Conservation (phyloP, 1,140 invertebrate species). For the Bombus cullumanus region DNA sequence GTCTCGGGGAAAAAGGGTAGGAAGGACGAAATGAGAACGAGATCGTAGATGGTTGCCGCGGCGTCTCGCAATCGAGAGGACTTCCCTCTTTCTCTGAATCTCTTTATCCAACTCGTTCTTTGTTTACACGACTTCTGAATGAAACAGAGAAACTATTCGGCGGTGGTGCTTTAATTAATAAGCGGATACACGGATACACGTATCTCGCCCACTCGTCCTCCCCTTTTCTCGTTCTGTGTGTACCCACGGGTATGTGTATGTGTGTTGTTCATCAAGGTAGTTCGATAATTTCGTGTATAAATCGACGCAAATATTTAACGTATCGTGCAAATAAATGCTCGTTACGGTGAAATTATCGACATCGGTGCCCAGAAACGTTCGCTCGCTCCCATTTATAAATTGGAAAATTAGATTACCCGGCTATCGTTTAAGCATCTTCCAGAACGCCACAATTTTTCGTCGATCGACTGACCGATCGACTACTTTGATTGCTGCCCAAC, state of each 20-base stretch:
- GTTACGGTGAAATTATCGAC: constrained; percentile 21
- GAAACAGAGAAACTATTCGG: constrained; percentile 13
- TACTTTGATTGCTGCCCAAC: background rate
- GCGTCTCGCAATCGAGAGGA: background rate
- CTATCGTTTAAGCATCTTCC: background rate
- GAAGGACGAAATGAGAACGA: constrained; percentile 29
- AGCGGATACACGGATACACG: constrained; percentile 12
- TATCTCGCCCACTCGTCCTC: background rate
- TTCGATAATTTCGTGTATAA: constrained; percentile 24
- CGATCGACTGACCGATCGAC: constrained; percentile 10
- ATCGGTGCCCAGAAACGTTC: background rate
- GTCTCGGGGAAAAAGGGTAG: background rate
- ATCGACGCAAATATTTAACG: constrained; percentile 33
- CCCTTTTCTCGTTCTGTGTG: background rate
- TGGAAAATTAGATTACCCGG: background rate
- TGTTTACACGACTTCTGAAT: constrained; percentile 43
- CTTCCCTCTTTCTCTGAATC: background rate
- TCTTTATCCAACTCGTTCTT: constrained; percentile 13
- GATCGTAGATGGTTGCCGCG: background rate
- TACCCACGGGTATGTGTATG: background rate
- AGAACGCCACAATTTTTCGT: background rate
- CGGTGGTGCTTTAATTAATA: constrained; percentile 41
- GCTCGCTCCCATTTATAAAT: background rate
- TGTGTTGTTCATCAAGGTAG: background rate
- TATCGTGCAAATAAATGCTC: constrained; percentile 17